These are phyloP conservation scores for Carcinoscorpius rotundicauda DNA, from an alignment of 1,140 invertebrate species.

Conservation along the genomic window DNA sequence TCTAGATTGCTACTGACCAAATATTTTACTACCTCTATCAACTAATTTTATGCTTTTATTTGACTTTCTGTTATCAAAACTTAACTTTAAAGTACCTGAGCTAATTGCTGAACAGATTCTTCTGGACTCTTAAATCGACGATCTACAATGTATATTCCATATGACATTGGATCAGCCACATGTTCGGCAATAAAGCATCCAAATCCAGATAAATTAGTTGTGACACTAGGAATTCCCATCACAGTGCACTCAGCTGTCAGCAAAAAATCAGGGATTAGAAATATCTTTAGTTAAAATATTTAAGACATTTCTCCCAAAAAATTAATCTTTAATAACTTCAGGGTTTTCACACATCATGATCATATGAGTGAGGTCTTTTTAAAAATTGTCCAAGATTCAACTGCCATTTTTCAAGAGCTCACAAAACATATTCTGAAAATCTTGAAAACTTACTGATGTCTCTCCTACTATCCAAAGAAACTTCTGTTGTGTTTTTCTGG, in stretches of 20 bases:
- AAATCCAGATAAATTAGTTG: constrained; percentile 95
- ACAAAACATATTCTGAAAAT: too few species aligned
- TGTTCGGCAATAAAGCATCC: constrained; percentile 99
- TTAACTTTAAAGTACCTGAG: constrained; percentile 46
- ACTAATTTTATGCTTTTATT: too few species aligned
- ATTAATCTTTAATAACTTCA: background rate
- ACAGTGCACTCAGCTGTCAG: constrained; percentile 88
- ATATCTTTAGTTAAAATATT: background rate
- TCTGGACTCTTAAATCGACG: constrained; percentile 74
- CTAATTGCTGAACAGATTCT: constrained; percentile 83
- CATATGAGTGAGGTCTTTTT: too few species aligned
- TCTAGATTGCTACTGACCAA: too few species aligned
- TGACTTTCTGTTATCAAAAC: too few species aligned
- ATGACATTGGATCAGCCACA: constrained; percentile 92
- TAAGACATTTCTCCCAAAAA: background rate
- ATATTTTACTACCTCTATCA: too few species aligned
- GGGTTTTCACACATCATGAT: too few species aligned
- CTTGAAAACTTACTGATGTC: too few species aligned
- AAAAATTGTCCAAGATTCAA: too few species aligned
- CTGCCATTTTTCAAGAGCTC: too few species aligned
- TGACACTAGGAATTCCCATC: constrained; percentile 96
- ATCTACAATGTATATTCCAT: constrained; percentile 98
- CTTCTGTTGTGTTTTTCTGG: too few species aligned
- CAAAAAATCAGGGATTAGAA: background rate
- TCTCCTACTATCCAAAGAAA: too few species aligned